Base-by-base conservation (phyloP, 2,888 invertebrate species). In the Dyspetes luteomarginatus region DNA sequence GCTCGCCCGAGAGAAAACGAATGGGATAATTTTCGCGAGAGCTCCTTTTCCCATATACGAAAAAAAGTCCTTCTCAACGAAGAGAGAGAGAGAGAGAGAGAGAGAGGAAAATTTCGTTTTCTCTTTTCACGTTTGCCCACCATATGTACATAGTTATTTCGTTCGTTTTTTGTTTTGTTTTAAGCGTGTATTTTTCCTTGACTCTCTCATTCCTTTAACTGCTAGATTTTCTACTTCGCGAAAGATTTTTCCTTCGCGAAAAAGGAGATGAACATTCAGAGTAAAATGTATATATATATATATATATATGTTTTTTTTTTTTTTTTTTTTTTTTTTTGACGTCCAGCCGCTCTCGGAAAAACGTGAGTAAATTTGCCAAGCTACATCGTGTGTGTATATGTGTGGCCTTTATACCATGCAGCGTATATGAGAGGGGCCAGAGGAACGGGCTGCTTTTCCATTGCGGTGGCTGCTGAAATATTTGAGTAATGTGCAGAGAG, bases 401-500 rank as follows among this genome's bases (percentile, higher is more conserved):
- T 64, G 26, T 9, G 45, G 45, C 12, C 52, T 9, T 36, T 7
- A 2, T 36, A 2, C 12, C 12, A 3, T 12, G 3, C 12, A 12
- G 36, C 36, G 43, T 68, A 36, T 41, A 58, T 48, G 3, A 28
- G 24, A 19, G 41, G 45, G 36, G 43, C 24, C 17, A 28, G 52
- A 67, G 56, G 50, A 22, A 69, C 22, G 9, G 48, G 69, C n/a
- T n/a, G n/a, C 36, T 79, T 80, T 75, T 60, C 43, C 71, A 75
- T 67, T 41, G 60, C 55, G 3, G 12, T 36, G 52, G 52, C 28
- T 30, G 71, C 45, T 71, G 60, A 80, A 80, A 72, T 71, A 80
- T 80, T 41, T 55, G 58, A 75, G 60, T 75, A 71, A 80, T 67
- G 80, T 67, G 60, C 45, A 15, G 52, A 69, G 12, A 30, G 3